Conservation (phyloP, 2,797 vertebrate species). For the Sus cebifrons region DNA sequence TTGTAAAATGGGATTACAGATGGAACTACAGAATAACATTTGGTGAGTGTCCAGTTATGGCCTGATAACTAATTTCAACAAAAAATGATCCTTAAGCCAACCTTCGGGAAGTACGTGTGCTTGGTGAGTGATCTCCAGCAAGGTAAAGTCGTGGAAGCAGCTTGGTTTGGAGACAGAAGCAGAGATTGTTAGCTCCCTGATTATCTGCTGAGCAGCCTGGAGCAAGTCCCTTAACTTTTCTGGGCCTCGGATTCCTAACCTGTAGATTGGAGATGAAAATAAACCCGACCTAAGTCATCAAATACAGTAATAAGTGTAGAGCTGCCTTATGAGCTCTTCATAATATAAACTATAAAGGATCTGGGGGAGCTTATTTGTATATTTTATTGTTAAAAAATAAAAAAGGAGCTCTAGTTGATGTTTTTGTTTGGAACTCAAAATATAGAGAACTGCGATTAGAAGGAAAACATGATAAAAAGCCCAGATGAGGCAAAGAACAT, state of each 20-base stretch:
- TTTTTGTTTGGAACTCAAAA: slow-evolving; percentile 54
- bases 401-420: not conserved
- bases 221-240: not conserved
- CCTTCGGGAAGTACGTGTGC: too few species aligned
- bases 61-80: not conserved
- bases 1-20: not conserved
- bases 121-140: not conserved
- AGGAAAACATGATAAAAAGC: slow-evolving; percentile 6
- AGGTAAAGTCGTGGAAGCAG: not conserved
- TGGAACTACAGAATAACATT: not conserved
- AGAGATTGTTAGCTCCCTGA: not conserved
- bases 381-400: slow-evolving; percentile 8
- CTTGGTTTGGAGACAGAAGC: not conserved
- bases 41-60: not conserved
- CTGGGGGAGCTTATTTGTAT: not conserved
- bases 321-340: not conserved
- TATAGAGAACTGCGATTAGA: slow-evolving; percentile 43
- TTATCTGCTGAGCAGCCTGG: not conserved
- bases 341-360: not conserved
- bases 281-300: slow-evolving; percentile 19
- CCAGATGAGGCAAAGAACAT: slow-evolving; percentile 42
- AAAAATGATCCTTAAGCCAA: not conserved
- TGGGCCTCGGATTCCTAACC: slow-evolving; percentile 35
- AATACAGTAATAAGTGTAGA: not conserved
- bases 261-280: not conserved